phyloP scores from a whole-genome alignment of 2,113 vertebrate genomes.

The Pteropus alecto region DNA sequence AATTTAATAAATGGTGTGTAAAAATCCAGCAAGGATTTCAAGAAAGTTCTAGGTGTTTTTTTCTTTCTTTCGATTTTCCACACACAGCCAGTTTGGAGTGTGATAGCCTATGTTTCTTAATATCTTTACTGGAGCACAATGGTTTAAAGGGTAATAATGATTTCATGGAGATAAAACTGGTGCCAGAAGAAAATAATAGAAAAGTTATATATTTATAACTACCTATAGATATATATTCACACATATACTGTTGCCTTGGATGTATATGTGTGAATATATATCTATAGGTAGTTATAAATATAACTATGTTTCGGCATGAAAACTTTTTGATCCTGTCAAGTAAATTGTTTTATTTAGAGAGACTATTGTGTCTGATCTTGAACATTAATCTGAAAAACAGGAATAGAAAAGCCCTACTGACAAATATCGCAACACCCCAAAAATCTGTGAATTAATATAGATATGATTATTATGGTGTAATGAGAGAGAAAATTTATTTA shows the following conservation, averaged over 20 bases:
- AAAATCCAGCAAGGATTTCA: background rate
- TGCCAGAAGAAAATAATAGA: background rate
- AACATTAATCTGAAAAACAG: background rate
- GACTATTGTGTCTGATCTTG: background rate
- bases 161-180: background rate
- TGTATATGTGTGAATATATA: no score
- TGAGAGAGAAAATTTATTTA: background rate
- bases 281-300: no score
- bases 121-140: background rate
- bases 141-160: background rate
- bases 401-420: background rate
- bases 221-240: no score
- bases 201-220: background rate
- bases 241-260: background rate
- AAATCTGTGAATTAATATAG: background rate
- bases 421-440: rapidly evolving
- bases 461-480: background rate
- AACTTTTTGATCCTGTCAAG: background rate
- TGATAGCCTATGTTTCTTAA: background rate
- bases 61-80: background rate
- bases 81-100: background rate
- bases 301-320: background rate
- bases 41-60: background rate
- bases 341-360: background rate
- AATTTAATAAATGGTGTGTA: background rate